phyloP scores from a whole-genome alignment of 1,140 invertebrate species.

The Achatina immaculata region DNA sequence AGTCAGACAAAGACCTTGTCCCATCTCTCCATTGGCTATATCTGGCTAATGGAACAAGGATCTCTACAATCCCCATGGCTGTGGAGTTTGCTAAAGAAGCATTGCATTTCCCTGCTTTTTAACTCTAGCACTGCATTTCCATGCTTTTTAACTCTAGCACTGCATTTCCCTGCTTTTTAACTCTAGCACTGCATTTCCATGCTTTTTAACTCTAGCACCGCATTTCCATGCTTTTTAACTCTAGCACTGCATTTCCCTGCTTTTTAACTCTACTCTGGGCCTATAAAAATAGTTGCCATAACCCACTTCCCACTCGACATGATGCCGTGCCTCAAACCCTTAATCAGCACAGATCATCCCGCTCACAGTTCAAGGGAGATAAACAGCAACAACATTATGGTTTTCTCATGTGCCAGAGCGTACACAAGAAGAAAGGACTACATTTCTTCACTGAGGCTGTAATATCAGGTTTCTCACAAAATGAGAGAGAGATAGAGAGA shows the following conservation, averaged over 20 bases:
- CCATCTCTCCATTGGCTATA: not conserved
- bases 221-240: not conserved
- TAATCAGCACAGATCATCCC: too few species aligned
- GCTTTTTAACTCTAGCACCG: not conserved
- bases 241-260: not conserved
- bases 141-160: not conserved
- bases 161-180: not conserved
- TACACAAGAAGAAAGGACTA: too few species aligned
- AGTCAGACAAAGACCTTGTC: not conserved
- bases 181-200: not conserved
- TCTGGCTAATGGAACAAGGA: not conserved
- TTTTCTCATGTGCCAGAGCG: not conserved
- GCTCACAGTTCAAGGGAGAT: too few species aligned
- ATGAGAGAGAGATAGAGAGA: too few species aligned
- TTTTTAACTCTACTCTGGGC: not conserved
- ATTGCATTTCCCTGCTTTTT: not conserved
- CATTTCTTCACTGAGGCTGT: too few species aligned
- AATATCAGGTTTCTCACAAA: too few species aligned
- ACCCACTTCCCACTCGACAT: not conserved
- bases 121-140: not conserved
- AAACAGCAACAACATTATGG: not conserved
- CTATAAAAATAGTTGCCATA: not conserved
- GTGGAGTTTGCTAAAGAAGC: not conserved
- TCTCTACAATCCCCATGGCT: not conserved
- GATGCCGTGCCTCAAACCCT: not conserved